Evolutionary conservation across 30 jellyfish, hydroid and myxozoan species (phyloP).

Genomic region (Pseudorhiza aurosa): DNA sequence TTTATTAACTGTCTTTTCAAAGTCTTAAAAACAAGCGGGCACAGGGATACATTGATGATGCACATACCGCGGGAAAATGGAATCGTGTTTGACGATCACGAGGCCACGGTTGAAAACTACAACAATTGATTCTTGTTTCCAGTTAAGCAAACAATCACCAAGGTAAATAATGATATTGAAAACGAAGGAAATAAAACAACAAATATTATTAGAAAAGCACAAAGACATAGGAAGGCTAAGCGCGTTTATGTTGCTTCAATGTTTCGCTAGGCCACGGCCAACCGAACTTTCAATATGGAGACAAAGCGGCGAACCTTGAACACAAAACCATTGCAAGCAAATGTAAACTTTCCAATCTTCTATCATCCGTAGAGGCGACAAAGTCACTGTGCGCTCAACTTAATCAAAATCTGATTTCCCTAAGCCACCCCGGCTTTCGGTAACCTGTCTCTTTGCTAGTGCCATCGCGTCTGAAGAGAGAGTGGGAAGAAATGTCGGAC

Average conservation of each 20-base stretch:
- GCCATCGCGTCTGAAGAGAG: too few relatives aligned
- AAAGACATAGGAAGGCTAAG: conserved; percentile 28
- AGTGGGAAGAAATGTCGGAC: too few relatives aligned
- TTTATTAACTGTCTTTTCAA: conserved; percentile 18
- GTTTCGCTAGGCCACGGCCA: conserved; percentile 10
- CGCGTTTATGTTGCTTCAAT: not conserved
- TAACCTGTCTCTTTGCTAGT: too few relatives aligned
- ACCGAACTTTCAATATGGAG: not conserved
- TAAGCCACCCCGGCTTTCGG: too few relatives aligned
- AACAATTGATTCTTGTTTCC: conserved; percentile 32
- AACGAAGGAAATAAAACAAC: conserved; percentile 40
- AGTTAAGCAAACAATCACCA: conserved; percentile 34
- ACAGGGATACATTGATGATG: conserved; percentile 6
- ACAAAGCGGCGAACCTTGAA: not conserved
- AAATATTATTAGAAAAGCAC: conserved; percentile 32
- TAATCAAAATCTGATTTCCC: conserved; percentile 1
- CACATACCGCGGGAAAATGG: conserved; percentile 52
- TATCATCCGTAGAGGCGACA: too few relatives aligned
- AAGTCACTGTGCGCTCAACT: not conserved
- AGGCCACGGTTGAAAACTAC: not conserved
- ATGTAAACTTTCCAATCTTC: too few relatives aligned
- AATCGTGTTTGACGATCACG: conserved; percentile 22
- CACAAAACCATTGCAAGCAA: too few relatives aligned
- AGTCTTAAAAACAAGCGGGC: conserved; percentile 24
- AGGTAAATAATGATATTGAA: conserved; percentile 16